Evolutionary conservation across 2,888 invertebrate species (phyloP).

Genomic region (Limenitis arthemis): DNA sequence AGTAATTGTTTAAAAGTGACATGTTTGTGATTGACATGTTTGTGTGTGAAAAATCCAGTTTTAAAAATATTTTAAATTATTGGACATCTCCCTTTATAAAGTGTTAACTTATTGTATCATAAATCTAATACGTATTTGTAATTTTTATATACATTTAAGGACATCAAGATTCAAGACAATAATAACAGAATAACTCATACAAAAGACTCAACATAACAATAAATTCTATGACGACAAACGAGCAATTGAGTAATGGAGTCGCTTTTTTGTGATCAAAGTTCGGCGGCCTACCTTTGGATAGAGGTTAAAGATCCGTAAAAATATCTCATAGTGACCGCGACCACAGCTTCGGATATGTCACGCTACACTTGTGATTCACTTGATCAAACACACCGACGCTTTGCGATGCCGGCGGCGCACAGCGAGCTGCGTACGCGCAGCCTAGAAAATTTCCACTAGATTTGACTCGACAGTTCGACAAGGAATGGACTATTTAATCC

Average conservation of each 20-base stretch:
- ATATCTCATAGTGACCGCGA: conserved; percentile 36
- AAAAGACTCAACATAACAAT: neutral
- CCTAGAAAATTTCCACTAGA: conserved; percentile 51
- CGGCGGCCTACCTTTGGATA: conserved; percentile 24
- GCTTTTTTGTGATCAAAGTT: conserved; percentile 13
- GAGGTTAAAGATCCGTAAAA: conserved; percentile 52
- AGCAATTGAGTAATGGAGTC: conserved; percentile 10
- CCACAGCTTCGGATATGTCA: conserved; percentile 55
- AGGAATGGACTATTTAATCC: conserved; percentile 20
- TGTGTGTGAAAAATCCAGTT: too few species aligned
- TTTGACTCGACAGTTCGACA: conserved; percentile 35
- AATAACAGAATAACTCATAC: neutral
- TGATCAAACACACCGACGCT: conserved; percentile 53
- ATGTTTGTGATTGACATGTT: too few species aligned
- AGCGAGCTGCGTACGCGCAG: conserved; percentile 43
- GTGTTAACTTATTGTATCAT: too few species aligned
- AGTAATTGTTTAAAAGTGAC: too few species aligned
- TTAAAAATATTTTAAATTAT: too few species aligned
- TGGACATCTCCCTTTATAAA: too few species aligned
- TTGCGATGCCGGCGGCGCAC: conserved; percentile 44
- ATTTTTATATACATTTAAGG: too few species aligned
- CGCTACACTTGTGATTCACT: conserved; percentile 48
- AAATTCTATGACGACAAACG: neutral
- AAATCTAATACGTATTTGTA: too few species aligned
- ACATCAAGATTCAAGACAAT: neutral